Percentiles rank a stretch among this genome's conserved stretches.
phyloP scores from a whole-genome alignment of 2,797 vertebrate genomes.

The Lycodopsis pacificus region DNA sequence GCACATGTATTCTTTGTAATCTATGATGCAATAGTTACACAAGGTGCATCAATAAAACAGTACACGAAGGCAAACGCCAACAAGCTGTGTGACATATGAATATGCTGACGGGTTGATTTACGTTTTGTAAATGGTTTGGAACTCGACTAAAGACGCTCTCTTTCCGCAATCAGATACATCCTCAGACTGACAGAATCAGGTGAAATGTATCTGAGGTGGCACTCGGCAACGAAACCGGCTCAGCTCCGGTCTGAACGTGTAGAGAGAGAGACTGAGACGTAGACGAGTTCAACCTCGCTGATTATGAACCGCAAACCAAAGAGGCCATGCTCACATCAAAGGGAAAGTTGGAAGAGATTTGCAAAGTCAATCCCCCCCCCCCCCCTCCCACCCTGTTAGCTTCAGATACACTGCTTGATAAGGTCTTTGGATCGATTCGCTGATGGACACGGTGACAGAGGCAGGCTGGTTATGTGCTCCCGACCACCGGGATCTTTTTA shows the following conservation, averaged over 20 bases:
- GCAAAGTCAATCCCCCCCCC: constrained; percentile 76
- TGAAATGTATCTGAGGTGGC: constrained; percentile 43
- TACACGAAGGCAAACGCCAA: constrained; percentile 60
- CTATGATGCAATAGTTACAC: constrained; percentile 79
- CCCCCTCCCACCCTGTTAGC: constrained; percentile 64
- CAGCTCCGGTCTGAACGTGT: constrained; percentile 19
- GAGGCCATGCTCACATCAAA: constrained; percentile 60
- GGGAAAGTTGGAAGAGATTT: constrained; percentile 70
- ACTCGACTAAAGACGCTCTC: constrained; percentile 48
- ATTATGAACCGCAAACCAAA: constrained; percentile 52
- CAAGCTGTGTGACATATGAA: constrained; percentile 67
- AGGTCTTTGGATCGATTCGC: constrained; percentile 70
- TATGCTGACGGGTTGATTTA: constrained; percentile 60
- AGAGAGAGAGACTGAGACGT: constrained; percentile 6
- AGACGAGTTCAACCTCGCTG: constrained; percentile 38
- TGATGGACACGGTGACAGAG: constrained; percentile 68
- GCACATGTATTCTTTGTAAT: constrained; percentile 72
- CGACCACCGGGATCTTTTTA: constrained; percentile 42
- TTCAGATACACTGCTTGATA: constrained; percentile 74
- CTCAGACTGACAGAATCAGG: constrained; percentile 51
- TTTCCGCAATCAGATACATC: constrained; percentile 13
- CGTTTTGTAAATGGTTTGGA: constrained; percentile 62
- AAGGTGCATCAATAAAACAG: constrained; percentile 76
- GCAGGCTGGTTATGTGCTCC: constrained; percentile 44
- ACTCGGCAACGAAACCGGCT: constrained; percentile 22